Base-by-base conservation (phyloP, 2,113 vertebrate species). In the Vulpes ferrilata region DNA sequence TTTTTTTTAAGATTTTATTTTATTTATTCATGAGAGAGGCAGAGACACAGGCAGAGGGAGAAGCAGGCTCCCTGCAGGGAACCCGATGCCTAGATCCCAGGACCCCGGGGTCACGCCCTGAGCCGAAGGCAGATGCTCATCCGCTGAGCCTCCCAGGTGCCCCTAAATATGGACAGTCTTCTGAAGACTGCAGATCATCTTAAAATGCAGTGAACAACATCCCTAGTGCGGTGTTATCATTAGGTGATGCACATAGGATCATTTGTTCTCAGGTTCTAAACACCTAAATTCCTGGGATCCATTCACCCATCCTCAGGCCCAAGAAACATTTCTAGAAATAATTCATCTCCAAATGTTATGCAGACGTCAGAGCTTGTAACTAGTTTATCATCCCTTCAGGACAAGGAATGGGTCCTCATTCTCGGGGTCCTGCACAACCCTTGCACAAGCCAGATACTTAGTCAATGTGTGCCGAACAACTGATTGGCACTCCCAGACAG, bases 401-500 rank as follows among this genome's bases (percentile, higher is more conserved):
- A 22, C 53, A 51, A 48, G 22, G 38, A 5, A 20, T 11, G 4
- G 11, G n/a, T n/a, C 35, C 53, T 15, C 10, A 17, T 12, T 53
- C 12, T 32, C 13, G 0, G 12, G 35, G 27, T 32, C 12, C 10
- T 20, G 2, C 9, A 22, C 25, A 30, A 6, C 11, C 0, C 82
- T 43, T 92, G 55, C 38, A 76, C 53, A 30, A 30, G 15, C 62
- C 67, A 91, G 81, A 17, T 12, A 69, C 7, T 30, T 20, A 30
- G 69, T 16, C 69, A 23, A 23, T 11, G 9, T 13, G 13, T 13
- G 48, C 32, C 38, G 11, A 60, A 30, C n/a, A 57, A 43, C 51
- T 20, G 23, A 35, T 5, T 12, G 19, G 57, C 57, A 53, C n/a
- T 51, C 57, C 32, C 22, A 7, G 30, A 11, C 23, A 6, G n/a